Conservation (phyloP, 2,888 invertebrate species). For the Andrena marginata region DNA sequence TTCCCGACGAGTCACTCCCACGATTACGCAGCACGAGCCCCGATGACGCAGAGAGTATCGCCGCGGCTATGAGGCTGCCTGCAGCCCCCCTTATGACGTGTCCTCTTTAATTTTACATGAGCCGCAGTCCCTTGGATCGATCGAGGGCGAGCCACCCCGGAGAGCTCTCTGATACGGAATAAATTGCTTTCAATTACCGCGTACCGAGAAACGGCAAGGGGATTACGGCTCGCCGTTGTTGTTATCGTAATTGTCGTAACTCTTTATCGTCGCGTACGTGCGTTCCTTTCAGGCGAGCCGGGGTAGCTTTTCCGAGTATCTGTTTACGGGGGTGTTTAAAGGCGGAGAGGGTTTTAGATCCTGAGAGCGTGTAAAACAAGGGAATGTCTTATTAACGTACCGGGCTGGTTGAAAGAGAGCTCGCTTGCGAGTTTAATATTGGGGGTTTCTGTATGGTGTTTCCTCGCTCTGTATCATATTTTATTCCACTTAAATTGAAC, state of each 20-base stretch:
- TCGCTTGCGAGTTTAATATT: no score
- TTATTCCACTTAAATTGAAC: no score
- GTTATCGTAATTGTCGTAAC: constrained; percentile 14
- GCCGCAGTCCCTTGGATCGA: constrained; percentile 50
- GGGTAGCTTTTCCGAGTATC: neutral
- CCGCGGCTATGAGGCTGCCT: constrained; percentile 28
- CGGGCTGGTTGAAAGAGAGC: no score
- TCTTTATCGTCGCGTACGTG: constrained; percentile 19
- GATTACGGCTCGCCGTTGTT: neutral
- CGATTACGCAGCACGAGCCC: constrained; percentile 62
- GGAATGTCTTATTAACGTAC: no score
- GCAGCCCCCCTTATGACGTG: constrained; percentile 55
- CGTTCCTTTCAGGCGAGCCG: neutral
- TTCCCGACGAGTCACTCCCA: constrained; percentile 63
- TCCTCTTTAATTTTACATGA: constrained; percentile 63
- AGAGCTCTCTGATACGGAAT: constrained; percentile 44
- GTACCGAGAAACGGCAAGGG: neutral
- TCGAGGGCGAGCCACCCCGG: constrained; percentile 26
- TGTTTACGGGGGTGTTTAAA: no score
- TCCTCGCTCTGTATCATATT: no score
- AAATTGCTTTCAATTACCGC: constrained; percentile 55
- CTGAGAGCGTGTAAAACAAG: no score
- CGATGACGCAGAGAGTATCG: constrained; percentile 57
- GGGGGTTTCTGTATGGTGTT: no score
- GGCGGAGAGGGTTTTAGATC: no score